phyloP scores from a whole-genome alignment of 1,140 invertebrate genomes.

The Ips typographus region DNA sequence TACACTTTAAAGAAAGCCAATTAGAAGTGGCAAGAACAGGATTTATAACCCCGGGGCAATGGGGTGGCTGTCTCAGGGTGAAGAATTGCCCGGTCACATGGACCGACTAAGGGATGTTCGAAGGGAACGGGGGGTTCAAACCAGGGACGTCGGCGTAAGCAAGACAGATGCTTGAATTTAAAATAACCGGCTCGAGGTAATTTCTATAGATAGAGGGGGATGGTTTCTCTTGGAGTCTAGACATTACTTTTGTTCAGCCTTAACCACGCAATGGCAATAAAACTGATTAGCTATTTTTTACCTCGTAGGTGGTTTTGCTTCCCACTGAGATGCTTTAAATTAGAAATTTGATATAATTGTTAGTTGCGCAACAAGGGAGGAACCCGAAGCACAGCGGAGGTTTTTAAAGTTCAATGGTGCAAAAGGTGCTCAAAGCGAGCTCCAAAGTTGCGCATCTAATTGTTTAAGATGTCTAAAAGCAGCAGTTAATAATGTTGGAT shows the following conservation, averaged over 20 bases:
- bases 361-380: too few species aligned
- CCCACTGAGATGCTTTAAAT: neutral
- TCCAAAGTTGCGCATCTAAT: too few species aligned
- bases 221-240: too few species aligned
- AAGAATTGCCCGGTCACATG: constrained; percentile 50
- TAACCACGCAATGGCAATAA: too few species aligned
- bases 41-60: constrained; percentile 52
- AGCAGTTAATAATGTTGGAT: too few species aligned
- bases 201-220: constrained; percentile 16
- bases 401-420: too few species aligned
- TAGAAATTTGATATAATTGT: too few species aligned
- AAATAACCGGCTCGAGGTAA: constrained; percentile 35
- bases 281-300: neutral
- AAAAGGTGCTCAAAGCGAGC: too few species aligned
- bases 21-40: constrained; percentile 50
- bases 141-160: constrained; percentile 8
- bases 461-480: too few species aligned
- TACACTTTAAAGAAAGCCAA: constrained; percentile 49
- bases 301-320: neutral
- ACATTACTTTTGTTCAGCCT: too few species aligned
- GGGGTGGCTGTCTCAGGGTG: constrained; percentile 47
- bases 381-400: too few species aligned
- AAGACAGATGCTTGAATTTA: constrained; percentile 33
- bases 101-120: constrained; percentile 40
- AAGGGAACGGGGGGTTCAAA: neutral